Base-by-base conservation (phyloP, 2,888 invertebrate genomes). In the Metellina segmentata region DNA sequence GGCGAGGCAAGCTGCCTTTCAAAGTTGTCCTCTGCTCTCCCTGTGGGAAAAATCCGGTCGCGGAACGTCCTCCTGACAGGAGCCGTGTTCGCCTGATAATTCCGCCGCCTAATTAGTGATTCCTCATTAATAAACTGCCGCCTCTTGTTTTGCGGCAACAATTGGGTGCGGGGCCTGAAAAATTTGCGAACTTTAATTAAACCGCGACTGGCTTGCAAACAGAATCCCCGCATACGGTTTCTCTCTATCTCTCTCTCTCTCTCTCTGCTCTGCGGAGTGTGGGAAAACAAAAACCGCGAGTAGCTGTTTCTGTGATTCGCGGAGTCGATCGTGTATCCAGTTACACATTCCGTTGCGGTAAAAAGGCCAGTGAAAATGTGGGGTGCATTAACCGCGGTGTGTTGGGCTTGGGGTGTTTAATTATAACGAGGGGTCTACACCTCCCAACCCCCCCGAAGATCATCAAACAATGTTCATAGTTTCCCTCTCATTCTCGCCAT, bases 41-140 rank as follows among this genome's bases (percentile, higher is more conserved):
- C 85, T 85, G 85, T 90, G 90, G 85, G 90, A 90, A 90, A 90
- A 90, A 90, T 90, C 72, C 75, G 9, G 53, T 48, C 71, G 83
- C 78, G 52, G 49, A 16, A 51, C 70, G 49, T 79, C 89, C 77
- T 70, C 34, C 83, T 85, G 90, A 90, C 90, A 90, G 90, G 51
- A 81, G 82, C 49, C 88, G 61, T 81, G 81, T 81, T 88, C 88
- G 88, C 88, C n/a, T 82, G 89, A 89, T 89, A 89, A 89, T 81
- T 85, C 61, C 79, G 78, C 81, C 85, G 74, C 81, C 85, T 90
- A 90, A 90, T 90, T 90, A 90, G 90, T 69, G 81, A 86, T 75
- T 86, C 85, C 90, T 90, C 90, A 90, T 90, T 90, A 90, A 90
- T 90, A 90, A 81, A 85, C 74, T n/a, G 79, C 51, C 75, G 82